Evolutionary conservation across 2,113 vertebrate genomes (phyloP), one percentile per base, ranked within the genome.

Genomic region (Pantherophis guttatus): DNA sequence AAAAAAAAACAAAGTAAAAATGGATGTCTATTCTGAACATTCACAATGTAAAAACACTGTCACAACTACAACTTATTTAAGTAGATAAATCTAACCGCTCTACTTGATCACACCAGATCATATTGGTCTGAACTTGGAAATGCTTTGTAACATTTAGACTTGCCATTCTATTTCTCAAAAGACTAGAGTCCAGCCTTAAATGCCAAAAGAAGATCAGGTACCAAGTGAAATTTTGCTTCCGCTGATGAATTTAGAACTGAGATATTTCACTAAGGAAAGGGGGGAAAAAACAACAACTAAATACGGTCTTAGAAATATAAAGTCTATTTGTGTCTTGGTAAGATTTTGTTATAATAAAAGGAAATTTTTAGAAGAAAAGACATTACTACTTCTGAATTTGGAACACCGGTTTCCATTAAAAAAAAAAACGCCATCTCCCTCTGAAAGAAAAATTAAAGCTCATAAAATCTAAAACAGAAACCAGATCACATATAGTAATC

Each of bases 1-100:
- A 26, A 59, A 59, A 88, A 44, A 44, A 95, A 88, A 65, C 50
- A 39, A 8, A 94, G 92, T 54, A 3, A 62, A 93, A 91, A 88
- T 88, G 85, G 95, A 97, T 81, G 97, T 88, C 94, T 96, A 94
- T 88, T 95, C 95, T 95, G 96, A 97, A 96, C 11, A 87, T 5
- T 94, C 70, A 96, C 95, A 13, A 91, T 95, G 48, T 96, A 92
- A 96, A 97, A 97, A 90, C 44, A 97, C 95, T 95, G 9, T 87
- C 91, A 62, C 13, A 87, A 33, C 10, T n/a, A 55, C 91, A 97
- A 94, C 91, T 94, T 94, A 96, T 96, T 96, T 95, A 89, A 96
- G 93, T 97, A 98, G 94, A 97, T 86, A 98, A 98, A 97, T 93
- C 97, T 95, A 97, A 93, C 88, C 93, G 97, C 97, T 95, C 97